Evolutionary conservation across 2,888 invertebrate genomes (phyloP).

Genomic region (Eristalis intricaria): DNA sequence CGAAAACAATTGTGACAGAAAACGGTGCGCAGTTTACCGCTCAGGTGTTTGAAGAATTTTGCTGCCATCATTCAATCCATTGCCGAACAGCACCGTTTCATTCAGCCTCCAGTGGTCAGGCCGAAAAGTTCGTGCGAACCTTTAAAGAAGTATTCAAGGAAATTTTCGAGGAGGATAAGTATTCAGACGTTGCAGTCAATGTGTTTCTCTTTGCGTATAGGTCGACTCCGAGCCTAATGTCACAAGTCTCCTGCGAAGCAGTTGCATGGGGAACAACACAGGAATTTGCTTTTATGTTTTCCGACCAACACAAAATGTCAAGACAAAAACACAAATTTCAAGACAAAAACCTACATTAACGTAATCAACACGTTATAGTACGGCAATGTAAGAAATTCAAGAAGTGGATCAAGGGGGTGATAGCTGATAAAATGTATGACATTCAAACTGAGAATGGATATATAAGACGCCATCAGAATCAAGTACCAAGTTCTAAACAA

Average conservation of each 20-base stretch:
- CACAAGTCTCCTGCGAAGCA: constrained; percentile 27
- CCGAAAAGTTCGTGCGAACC: constrained; percentile 67
- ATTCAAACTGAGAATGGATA: background rate
- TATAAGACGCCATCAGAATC: constrained; percentile 13
- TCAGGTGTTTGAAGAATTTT: constrained; percentile 69
- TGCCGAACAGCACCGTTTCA: constrained; percentile 69
- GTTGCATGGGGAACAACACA: constrained; percentile 21
- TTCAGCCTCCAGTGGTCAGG: constrained; percentile 70
- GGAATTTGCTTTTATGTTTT: constrained; percentile 9
- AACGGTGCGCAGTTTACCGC: constrained; percentile 66
- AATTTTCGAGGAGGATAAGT: constrained; percentile 15
- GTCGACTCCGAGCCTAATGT: constrained; percentile 22
- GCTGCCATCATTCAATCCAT: constrained; percentile 71
- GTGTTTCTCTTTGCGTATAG: constrained; percentile 32
- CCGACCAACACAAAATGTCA: background rate
- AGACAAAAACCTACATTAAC: too few relatives aligned
- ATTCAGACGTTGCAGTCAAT: constrained; percentile 13
- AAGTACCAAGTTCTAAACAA: constrained; percentile 14
- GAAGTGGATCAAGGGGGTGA: constrained; percentile 12
- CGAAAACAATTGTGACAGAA: too few relatives aligned
- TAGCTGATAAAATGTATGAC: background rate
- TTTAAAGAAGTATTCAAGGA: constrained; percentile 36
- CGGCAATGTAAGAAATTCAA: background rate
- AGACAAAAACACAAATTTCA: constrained; percentile 16
- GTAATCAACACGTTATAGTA: background rate